Base-by-base conservation (phyloP, 2,888 invertebrate species). In the Cerceris rybyensis region DNA sequence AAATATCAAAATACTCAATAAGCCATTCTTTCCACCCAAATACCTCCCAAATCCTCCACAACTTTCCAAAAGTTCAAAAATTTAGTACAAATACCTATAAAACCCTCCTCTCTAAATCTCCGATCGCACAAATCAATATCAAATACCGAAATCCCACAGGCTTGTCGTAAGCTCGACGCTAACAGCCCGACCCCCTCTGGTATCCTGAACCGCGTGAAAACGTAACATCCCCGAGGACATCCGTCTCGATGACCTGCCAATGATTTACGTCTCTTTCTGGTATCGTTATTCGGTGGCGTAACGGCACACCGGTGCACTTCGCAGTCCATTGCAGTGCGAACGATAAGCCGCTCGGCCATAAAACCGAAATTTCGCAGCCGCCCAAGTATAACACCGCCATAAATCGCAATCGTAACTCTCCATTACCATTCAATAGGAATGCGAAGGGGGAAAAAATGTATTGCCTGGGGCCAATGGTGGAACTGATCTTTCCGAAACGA, bases 251-350 rank as follows among this genome's bases (percentile, higher is more conserved):
- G 81, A 66, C 66, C 66, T 68, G 59, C 54, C 61, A 41, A 74
- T 87, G 88, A 89, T 90, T 90, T 88, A 89, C 82, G 85, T 86
- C 84, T 87, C 83, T 86, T 88, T 84, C 82, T 84, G 73, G 78
- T 87, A 87, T 88, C 88, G 83, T 84, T 84, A 67, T 82, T 75
- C 84, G 76, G 80, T 84, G 81, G 82, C 85, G 76, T 66, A 82
- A 71, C 66, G 66, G 80, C 59, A 67, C 75, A 55, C 43, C 59
- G 73, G 61, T 80, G 80, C 78, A 82, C 79, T 85, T 85, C 76
- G 82, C 82, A 78, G 81, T 78, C 82, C 85, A 82, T 86, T 85
- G 82, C 78, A 80, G 66, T 65, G 78, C 80, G 74, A 77, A 78
- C 81, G 85, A 88, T 88, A 87, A 88, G 85, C 84, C 81, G 82